Evolutionary conservation across 2,888 invertebrate genomes (phyloP).

Genomic region (Hecatera dysodea): DNA sequence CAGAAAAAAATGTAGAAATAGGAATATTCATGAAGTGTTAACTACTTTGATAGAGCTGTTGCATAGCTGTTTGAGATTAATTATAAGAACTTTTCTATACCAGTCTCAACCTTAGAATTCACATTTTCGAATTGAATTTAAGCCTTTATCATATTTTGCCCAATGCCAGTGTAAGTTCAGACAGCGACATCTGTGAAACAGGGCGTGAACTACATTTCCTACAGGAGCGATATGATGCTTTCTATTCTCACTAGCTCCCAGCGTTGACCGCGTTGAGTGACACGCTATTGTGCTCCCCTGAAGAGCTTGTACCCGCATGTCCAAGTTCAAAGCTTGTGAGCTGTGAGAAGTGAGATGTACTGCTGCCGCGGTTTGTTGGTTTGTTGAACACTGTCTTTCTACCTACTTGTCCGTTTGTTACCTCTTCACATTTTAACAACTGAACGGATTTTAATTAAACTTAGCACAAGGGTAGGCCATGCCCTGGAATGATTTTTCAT

Average conservation of each 20-base stretch:
- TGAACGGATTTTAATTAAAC: too few species aligned
- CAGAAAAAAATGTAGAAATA: too few species aligned
- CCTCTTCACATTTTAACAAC: too few species aligned
- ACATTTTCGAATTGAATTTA: background rate
- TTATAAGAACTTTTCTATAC: background rate
- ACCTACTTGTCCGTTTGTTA: too few species aligned
- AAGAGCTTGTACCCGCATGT: background rate
- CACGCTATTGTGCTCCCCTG: conserved; percentile 6
- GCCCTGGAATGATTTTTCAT: too few species aligned
- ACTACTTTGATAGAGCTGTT: background rate
- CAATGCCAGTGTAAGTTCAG: background rate
- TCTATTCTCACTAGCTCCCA: background rate
- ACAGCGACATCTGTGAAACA: conserved; percentile 43
- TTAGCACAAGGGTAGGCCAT: too few species aligned
- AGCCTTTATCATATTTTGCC: background rate
- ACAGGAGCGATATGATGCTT: background rate
- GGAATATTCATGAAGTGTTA: background rate
- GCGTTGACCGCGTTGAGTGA: conserved; percentile 14
- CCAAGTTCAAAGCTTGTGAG: background rate
- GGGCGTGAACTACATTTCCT: conserved; percentile 29
- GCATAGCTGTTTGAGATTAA: background rate
- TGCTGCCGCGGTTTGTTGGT: too few species aligned
- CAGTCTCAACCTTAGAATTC: background rate
- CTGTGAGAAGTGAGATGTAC: background rate
- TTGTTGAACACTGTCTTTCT: too few species aligned